A percentile compares a stretch with the other conserved stretches of the same genome.
These are phyloP conservation scores for Seira ritae DNA, from an alignment of 2,888 invertebrate genomes.

Conservation along the genomic window DNA sequence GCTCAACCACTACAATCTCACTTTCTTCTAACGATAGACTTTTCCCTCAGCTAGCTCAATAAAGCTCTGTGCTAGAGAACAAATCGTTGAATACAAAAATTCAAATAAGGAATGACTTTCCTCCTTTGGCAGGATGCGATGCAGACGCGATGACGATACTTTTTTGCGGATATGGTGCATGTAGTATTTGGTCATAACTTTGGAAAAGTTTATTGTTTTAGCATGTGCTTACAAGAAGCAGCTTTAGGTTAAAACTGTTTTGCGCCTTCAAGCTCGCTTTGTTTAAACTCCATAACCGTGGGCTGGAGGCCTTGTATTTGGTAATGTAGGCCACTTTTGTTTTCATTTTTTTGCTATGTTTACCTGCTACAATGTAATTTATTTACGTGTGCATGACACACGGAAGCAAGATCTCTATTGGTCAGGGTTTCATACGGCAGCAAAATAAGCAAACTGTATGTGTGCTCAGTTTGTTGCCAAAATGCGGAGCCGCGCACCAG, in stretches of 20 bases:
- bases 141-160: not conserved
- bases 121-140: not conserved
- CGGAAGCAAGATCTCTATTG: not conserved
- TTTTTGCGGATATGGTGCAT: not conserved
- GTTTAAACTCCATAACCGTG: not conserved
- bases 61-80: not conserved
- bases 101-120: not conserved
- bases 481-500: too few relatives aligned
- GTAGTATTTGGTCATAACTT: constrained; percentile 6
- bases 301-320: not conserved
- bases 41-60: constrained; percentile 7
- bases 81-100: not conserved
- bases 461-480: too few relatives aligned
- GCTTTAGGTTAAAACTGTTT: not conserved
- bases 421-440: not conserved
- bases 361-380: constrained; percentile 15
- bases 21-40: not conserved
- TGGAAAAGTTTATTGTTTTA: constrained; percentile 5
- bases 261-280: not conserved
- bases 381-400: constrained; percentile 13
- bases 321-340: constrained; percentile 6
- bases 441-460: too few relatives aligned
- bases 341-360: not conserved
- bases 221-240: not conserved
- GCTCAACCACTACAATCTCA: not conserved